Base-by-base conservation (phyloP, 1,140 invertebrate species). In the Papilio machaon region DNA sequence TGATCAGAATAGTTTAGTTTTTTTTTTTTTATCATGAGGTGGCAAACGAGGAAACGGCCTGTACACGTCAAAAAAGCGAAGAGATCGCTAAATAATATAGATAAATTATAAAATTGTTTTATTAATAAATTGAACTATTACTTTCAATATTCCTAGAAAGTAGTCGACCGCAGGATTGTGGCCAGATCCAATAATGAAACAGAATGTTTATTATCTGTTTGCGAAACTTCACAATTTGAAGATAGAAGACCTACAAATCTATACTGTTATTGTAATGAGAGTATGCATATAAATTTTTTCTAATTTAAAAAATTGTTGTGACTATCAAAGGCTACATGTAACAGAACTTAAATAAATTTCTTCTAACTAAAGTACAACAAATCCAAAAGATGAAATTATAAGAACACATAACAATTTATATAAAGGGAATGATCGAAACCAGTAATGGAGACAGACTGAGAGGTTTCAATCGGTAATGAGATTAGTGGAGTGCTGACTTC, bases 391-490 rank as follows among this genome's bases (percentile, higher is more conserved):
- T n/a, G n/a, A 19, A 43, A 4, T 43, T 43, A 43, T 64, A 64
- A 23, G 19, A 64, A 23, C 10, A 13, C 11, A 13, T 23, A 30
- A n/a, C n/a, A 10, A 30, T 43, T n/a, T 73, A 73, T 73, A 43
- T 43, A 35, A 73, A 30, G 17, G 35, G n/a, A 75, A 43, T 74
- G 43, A 74, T 75, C n/a, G n/a, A 49, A 49, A 49, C 38, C 17
- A 75, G 73, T 47, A 75, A 47, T 75, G 19, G 73, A 75, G 6
- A 46, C 43, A 75, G 73, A 47, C n/a, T 49, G 74, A 47, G 46
- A 75, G 74, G 74, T 76, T 76, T 76, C 46, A 52, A 54, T 52
- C 43, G 47, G 19, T 76, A 76, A 74, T 74, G 38, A 74, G 73
- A 74, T 74, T 74, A 74, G 43, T 74, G 43, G 38, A 73, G 38